Evolutionary conservation across 2,797 vertebrate species (phyloP).

Genomic region (Sylvilagus floridanus): DNA sequence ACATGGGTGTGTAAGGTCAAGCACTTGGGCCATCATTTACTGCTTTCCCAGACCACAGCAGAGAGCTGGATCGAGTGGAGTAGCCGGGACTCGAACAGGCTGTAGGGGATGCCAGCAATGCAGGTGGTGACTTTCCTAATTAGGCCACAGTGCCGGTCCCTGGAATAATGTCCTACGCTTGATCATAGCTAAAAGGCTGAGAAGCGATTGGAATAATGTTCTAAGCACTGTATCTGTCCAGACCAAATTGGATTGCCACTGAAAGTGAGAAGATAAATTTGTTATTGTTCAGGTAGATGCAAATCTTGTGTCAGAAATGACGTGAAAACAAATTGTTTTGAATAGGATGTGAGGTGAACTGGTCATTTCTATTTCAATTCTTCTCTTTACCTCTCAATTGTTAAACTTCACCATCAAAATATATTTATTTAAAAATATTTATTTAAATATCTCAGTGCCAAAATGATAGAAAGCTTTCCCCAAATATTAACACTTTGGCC

Average conservation of each 20-base stretch:
- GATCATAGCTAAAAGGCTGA: too few relatives aligned
- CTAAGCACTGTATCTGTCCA: neutral
- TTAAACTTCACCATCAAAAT: neutral
- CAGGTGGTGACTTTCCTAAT: too few relatives aligned
- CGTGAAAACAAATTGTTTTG: neutral
- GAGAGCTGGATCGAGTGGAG: too few relatives aligned
- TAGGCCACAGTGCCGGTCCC: too few relatives aligned
- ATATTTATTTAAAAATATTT: neutral
- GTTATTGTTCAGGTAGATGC: neutral
- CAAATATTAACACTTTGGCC: conserved; percentile 82
- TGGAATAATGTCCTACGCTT: too few relatives aligned
- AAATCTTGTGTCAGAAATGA: neutral
- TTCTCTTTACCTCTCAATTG: neutral
- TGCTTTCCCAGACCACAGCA: too few relatives aligned
- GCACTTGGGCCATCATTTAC: too few relatives aligned
- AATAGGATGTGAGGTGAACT: neutral
- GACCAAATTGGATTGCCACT: neutral
- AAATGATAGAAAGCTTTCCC: conserved; percentile 85
- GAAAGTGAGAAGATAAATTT: neutral
- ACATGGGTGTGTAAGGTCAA: too few relatives aligned
- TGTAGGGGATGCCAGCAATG: too few relatives aligned
- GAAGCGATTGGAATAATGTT: too few relatives aligned
- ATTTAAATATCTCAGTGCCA: conserved; percentile 94
- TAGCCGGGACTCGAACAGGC: too few relatives aligned
- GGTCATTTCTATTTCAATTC: neutral